These are phyloP conservation scores for Danaus chrysippus DNA, from an alignment of 2,888 invertebrate genomes.

Conservation along the genomic window DNA sequence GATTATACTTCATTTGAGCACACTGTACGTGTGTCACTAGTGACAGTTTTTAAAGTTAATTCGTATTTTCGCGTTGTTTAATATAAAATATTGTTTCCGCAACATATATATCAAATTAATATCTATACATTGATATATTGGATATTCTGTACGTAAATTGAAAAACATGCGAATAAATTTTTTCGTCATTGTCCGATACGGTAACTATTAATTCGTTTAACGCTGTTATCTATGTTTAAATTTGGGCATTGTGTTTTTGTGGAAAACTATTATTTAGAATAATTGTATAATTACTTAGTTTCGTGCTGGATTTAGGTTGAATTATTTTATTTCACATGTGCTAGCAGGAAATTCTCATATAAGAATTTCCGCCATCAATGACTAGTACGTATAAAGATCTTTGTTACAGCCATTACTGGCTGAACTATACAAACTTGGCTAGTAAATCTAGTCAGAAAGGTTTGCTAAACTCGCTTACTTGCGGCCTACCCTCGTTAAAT, in stretches of 20 bases:
- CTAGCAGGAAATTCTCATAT: no score
- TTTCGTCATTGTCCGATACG: slow-evolving; percentile 3
- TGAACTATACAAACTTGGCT: slow-evolving; percentile 32
- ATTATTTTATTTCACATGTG: no score
- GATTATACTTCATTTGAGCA: no score
- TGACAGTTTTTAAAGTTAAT: no score
- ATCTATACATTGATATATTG: background rate
- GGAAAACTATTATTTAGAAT: background rate
- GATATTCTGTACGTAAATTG: slow-evolving; percentile 3
- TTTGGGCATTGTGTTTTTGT: background rate
- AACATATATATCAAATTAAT: slow-evolving; percentile 1
- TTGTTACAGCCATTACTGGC: slow-evolving; percentile 19
- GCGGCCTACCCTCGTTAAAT: slow-evolving; percentile 46
- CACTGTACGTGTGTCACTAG: no score
- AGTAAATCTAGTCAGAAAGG: slow-evolving; percentile 44
- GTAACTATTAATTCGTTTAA: background rate
- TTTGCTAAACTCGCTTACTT: slow-evolving; percentile 32
- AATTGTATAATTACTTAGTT: background rate
- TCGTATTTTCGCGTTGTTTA: no score
- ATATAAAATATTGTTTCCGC: background rate
- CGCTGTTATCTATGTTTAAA: background rate
- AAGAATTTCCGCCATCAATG: background rate
- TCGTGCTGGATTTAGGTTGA: no score
- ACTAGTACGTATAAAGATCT: background rate
- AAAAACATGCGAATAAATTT: slow-evolving; percentile 6